Conservation (phyloP, 2,888 invertebrate species). For the Allophyes oxyacanthae region DNA sequence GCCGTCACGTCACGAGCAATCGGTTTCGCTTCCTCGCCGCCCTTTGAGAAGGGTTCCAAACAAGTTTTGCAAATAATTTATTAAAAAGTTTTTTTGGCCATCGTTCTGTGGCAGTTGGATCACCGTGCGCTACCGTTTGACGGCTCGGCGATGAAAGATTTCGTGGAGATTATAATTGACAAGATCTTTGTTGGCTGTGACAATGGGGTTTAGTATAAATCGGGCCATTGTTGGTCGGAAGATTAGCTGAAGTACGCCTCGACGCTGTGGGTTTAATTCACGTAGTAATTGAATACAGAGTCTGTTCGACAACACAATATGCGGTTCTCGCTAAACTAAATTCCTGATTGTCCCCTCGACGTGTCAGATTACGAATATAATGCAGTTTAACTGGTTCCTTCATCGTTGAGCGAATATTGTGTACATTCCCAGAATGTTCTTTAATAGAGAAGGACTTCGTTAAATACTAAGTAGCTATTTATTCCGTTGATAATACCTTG, state of each 20-base stretch:
- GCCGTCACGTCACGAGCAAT: constrained; percentile 87
- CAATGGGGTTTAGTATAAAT: constrained; percentile 83
- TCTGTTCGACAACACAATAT: constrained; percentile 66
- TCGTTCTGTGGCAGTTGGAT: constrained; percentile 70
- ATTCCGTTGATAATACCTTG: constrained; percentile 23
- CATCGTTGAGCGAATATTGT: constrained; percentile 58
- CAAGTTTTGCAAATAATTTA: constrained; percentile 88
- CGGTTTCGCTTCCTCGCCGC: constrained; percentile 86
- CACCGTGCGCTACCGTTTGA: constrained; percentile 85
- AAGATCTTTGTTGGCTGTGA: constrained; percentile 86
- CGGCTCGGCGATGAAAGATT: constrained; percentile 81
- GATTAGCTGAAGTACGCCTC: constrained; percentile 81
- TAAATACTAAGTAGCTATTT: constrained; percentile 44
- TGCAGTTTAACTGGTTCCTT: constrained; percentile 60
- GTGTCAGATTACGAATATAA: constrained; percentile 74
- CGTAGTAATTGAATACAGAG: constrained; percentile 77
- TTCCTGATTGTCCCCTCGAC: constrained; percentile 72
- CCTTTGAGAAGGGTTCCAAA: constrained; percentile 84
- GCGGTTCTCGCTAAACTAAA: constrained; percentile 78
- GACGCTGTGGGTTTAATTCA: constrained; percentile 72
- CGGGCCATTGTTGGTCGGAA: constrained; percentile 77
- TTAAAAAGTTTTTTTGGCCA: constrained; percentile 78
- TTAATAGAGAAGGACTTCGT: constrained; percentile 43
- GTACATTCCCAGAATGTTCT: constrained; percentile 60
- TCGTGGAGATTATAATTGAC: constrained; percentile 86